Conservation (phyloP, 2,888 invertebrate species). For the Belgica antarctica region DNA sequence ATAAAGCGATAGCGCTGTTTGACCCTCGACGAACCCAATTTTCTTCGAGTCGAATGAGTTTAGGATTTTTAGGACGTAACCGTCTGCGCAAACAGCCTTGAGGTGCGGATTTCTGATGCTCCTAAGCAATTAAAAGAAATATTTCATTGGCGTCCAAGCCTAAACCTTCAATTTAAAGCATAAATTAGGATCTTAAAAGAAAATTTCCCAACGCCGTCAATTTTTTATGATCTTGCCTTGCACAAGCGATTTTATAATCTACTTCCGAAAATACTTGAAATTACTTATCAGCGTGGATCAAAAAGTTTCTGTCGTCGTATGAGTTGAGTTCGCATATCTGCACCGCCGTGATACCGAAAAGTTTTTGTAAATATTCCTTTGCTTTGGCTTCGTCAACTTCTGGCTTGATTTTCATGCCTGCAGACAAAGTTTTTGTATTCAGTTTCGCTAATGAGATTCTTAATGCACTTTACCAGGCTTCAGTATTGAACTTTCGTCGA, state of each 20-base stretch:
- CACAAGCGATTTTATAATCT: neutral
- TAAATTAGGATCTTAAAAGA: no score
- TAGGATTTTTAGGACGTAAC: slow-evolving; percentile 78
- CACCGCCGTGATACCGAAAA: slow-evolving; percentile 53
- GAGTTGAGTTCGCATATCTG: slow-evolving; percentile 52
- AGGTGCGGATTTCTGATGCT: slow-evolving; percentile 63
- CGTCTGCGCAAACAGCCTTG: slow-evolving; percentile 58
- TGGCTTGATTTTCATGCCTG: slow-evolving; percentile 40
- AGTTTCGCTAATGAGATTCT: neutral
- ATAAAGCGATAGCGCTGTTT: slow-evolving; percentile 70
- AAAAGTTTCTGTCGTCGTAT: slow-evolving; percentile 55
- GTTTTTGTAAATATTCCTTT: slow-evolving; percentile 31
- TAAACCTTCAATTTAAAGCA: no score
- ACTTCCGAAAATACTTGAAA: slow-evolving; percentile 44
- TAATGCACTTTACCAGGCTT: slow-evolving; percentile 33
- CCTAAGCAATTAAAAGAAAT: slow-evolving; percentile 46
- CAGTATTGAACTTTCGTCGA: slow-evolving; percentile 37
- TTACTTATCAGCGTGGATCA: slow-evolving; percentile 53
- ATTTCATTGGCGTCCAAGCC: neutral
- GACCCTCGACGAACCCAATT: slow-evolving; percentile 66
- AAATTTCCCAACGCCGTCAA: neutral
- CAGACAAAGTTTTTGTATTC: neutral
- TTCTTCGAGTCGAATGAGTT: slow-evolving; percentile 79
- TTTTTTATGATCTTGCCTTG: no score
- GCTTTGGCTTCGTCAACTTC: neutral